Evolutionary conservation across 2,888 invertebrate species (phyloP).

Genomic region (Lymantria monacha): DNA sequence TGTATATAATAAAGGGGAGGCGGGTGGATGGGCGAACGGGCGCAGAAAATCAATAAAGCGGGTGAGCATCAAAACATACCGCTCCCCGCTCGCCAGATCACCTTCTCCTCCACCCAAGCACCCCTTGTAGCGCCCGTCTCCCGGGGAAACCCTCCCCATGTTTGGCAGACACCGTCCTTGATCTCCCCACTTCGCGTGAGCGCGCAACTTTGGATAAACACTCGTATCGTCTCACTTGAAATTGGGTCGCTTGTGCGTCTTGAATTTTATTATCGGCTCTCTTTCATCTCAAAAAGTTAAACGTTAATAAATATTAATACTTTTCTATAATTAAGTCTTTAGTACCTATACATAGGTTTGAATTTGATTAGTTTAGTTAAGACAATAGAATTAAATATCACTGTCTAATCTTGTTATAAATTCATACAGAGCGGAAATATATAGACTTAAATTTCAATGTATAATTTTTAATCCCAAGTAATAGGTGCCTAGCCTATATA

Average conservation of each 20-base stretch:
- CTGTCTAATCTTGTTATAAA: too few relatives aligned
- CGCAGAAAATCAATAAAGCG: slow-evolving; percentile 79
- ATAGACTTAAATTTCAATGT: too few relatives aligned
- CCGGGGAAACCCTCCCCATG: slow-evolving; percentile 80
- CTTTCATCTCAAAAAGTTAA: slow-evolving; percentile 15
- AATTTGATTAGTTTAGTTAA: too few relatives aligned
- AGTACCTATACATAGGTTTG: too few relatives aligned
- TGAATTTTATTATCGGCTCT: slow-evolving; percentile 42
- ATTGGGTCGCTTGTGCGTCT: slow-evolving; percentile 77
- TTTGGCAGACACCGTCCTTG: slow-evolving; percentile 82
- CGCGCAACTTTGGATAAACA: slow-evolving; percentile 78
- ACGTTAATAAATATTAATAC: slow-evolving; percentile 31
- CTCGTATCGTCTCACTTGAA: slow-evolving; percentile 67
- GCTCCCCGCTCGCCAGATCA: slow-evolving; percentile 43
- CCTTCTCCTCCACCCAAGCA: slow-evolving; percentile 22
- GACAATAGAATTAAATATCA: too few relatives aligned
- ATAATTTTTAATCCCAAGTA: too few relatives aligned
- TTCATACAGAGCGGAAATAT: too few relatives aligned
- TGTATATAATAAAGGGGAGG: slow-evolving; percentile 72
- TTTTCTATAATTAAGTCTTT: neutral
- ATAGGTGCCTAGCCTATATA: too few relatives aligned
- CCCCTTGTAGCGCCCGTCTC: slow-evolving; percentile 52
- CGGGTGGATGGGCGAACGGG: slow-evolving; percentile 55
- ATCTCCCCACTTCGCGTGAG: slow-evolving; percentile 72
- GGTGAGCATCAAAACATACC: slow-evolving; percentile 79